Percentiles rank a stretch among this genome's conserved stretches.
Evolutionary conservation across 2,888 invertebrate species (phyloP).

Genomic region (Trilocha varians): DNA sequence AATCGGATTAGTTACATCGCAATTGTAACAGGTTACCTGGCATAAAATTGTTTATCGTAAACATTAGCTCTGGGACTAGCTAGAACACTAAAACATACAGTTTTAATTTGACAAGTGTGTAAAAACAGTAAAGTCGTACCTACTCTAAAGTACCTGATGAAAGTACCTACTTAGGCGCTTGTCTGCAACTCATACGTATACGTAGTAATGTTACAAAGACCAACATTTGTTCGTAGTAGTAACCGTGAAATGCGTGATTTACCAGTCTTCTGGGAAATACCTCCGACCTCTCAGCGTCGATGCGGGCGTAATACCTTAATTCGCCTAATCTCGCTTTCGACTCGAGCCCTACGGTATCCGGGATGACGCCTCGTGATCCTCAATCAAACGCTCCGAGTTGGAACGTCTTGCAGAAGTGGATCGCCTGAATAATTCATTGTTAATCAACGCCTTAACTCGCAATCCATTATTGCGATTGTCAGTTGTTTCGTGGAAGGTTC

Average conservation of each 20-base stretch:
- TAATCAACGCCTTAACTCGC: conserved; percentile 16
- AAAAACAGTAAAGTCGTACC: not conserved
- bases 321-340: conserved; percentile 55
- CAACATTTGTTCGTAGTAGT: conserved; percentile 29
- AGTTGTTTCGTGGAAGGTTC: not conserved
- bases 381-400: conserved; percentile 21
- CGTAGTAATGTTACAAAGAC: conserved; percentile 17
- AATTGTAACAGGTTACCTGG: not conserved
- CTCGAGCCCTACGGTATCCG: conserved; percentile 9
- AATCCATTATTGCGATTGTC: conserved; percentile 6
- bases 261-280: conserved; percentile 60
- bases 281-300: conserved; percentile 38
- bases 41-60: not conserved
- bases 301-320: conserved; percentile 60
- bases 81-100: not conserved
- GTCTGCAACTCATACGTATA: not conserved
- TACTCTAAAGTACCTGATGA: not conserved
- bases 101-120: not conserved
- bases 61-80: not conserved
- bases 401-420: conserved; percentile 19
- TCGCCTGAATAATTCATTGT: conserved; percentile 19
- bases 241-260: conserved; percentile 62
- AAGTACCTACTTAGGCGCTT: not conserved
- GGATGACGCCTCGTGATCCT: conserved; percentile 21
- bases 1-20: not conserved